Conservation (phyloP, 2,797 vertebrate genomes). For the Babyrousa celebensis region DNA sequence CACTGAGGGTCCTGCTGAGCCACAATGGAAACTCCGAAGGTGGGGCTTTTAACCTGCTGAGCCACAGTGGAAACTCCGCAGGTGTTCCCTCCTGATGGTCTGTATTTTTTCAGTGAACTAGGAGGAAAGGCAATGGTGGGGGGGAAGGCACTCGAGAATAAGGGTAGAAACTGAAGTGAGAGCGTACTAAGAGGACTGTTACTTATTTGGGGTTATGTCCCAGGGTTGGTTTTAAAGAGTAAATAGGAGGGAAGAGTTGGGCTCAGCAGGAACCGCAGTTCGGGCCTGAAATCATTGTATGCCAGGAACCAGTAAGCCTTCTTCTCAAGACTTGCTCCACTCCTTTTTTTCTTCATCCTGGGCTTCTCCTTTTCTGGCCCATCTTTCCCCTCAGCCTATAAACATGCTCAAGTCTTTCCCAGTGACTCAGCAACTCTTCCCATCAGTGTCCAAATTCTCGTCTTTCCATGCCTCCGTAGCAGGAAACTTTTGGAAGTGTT, state of each 20-base stretch:
- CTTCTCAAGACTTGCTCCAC: background rate
- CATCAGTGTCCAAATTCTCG: slow-evolving; percentile 12
- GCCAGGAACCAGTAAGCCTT: background rate
- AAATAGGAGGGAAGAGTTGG: background rate
- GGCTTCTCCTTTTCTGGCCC: slow-evolving; percentile 42
- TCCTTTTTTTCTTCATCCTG: background rate
- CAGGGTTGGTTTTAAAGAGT: background rate
- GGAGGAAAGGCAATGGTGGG: background rate
- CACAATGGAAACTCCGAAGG: too few species aligned
- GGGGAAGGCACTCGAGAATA: background rate
- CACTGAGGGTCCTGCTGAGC: too few species aligned
- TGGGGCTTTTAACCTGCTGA: too few species aligned
- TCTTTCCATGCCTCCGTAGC: slow-evolving; percentile 5
- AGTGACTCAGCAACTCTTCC: slow-evolving; percentile 53
- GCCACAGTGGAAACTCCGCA: too few species aligned
- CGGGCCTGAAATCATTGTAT: background rate
- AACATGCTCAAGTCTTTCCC: slow-evolving; percentile 54
- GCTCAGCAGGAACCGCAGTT: background rate
- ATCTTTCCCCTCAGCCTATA: slow-evolving; percentile 23
- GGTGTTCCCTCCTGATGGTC: too few species aligned
- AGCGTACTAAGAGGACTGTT: background rate
- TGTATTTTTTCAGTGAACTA: background rate
- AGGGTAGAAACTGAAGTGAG: background rate
- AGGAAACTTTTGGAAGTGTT: slow-evolving; percentile 35
- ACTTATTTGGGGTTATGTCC: background rate